These are phyloP conservation scores for Montipora sp. DNA, from an alignment of 64 coral and sea anemone genomes.

Conservation along the genomic window DNA sequence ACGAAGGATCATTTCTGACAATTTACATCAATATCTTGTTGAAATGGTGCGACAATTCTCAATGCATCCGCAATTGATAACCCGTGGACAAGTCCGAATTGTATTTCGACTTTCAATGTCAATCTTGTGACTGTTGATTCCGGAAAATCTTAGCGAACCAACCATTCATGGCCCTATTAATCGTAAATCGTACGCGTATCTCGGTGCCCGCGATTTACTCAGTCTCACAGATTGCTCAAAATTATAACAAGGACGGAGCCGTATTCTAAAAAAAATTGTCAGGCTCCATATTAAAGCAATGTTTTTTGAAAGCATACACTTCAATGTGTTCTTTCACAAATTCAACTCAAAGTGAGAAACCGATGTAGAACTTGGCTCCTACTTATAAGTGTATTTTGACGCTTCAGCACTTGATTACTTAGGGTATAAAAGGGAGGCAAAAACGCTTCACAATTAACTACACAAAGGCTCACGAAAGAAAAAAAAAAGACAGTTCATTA, in stretches of 20 bases:
- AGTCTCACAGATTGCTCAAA: neutral
- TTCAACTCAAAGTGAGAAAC: neutral
- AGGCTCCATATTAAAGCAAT: too few relatives aligned
- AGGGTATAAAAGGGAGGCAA: neutral
- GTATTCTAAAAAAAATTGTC: too few relatives aligned
- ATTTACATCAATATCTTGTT: constrained; percentile 44
- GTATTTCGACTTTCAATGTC: neutral
- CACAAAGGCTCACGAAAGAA: too few relatives aligned
- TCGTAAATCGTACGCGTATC: neutral
- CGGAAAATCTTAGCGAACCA: neutral
- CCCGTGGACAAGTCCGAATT: neutral
- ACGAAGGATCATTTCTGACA: constrained; percentile 23
- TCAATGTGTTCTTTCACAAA: neutral
- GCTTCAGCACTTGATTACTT: neutral
- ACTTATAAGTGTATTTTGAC: neutral
- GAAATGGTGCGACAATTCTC: neutral
- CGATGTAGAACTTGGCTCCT: too few relatives aligned
- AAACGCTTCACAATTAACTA: neutral
- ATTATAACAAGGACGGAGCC: neutral
- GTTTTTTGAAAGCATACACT: neutral
- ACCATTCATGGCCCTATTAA: neutral
- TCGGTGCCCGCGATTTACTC: neutral
- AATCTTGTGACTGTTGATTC: constrained; percentile 7
- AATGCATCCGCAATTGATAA: neutral
- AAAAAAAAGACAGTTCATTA: neutral